Percentiles rank a stretch among this genome's conserved stretches.
phyloP scores from a whole-genome alignment of 1,140 invertebrate species.

The Belonocnema kinseyi region DNA sequence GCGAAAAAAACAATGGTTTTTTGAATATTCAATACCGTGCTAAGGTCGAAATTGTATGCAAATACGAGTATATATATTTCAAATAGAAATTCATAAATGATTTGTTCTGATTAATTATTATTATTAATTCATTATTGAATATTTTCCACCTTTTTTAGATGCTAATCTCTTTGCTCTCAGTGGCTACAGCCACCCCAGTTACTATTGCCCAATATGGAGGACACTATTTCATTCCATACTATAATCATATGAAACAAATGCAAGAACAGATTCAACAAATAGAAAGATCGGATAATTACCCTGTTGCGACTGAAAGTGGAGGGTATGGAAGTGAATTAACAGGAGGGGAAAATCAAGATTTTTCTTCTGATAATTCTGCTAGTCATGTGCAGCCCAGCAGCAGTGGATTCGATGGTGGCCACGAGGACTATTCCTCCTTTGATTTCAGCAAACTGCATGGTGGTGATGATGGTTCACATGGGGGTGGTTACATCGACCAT shows the following conservation, averaged over 20 bases:
- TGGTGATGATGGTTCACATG: slow-evolving; percentile 45
- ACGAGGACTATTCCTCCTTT: slow-evolving; percentile 57
- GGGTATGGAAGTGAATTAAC: slow-evolving; percentile 34
- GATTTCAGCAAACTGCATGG: slow-evolving; percentile 45
- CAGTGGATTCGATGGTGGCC: slow-evolving; percentile 48
- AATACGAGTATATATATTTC: too few relatives aligned
- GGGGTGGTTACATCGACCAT: slow-evolving; percentile 47
- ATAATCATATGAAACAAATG: slow-evolving; percentile 46
- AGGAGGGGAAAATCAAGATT: slow-evolving; percentile 40
- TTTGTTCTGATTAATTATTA: too few relatives aligned
- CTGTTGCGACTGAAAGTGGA: slow-evolving; percentile 45
- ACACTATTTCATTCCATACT: slow-evolving; percentile 54
- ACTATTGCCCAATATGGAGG: slow-evolving; percentile 58
- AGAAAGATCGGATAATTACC: slow-evolving; percentile 42
- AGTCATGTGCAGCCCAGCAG: slow-evolving; percentile 41
- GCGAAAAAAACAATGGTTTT: too few relatives aligned
- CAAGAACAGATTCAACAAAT: slow-evolving; percentile 64
- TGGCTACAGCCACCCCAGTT: slow-evolving; percentile 60
- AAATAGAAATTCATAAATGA: too few relatives aligned
- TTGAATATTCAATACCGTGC: too few relatives aligned
- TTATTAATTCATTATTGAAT: neutral
- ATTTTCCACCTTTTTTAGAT: slow-evolving; percentile 47
- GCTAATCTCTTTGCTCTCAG: slow-evolving; percentile 59
- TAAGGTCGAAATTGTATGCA: too few relatives aligned
- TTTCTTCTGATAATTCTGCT: slow-evolving; percentile 34